Conservation (phyloP, 2,888 invertebrate species). For the Pseudococcus jackbeardsleyi region DNA sequence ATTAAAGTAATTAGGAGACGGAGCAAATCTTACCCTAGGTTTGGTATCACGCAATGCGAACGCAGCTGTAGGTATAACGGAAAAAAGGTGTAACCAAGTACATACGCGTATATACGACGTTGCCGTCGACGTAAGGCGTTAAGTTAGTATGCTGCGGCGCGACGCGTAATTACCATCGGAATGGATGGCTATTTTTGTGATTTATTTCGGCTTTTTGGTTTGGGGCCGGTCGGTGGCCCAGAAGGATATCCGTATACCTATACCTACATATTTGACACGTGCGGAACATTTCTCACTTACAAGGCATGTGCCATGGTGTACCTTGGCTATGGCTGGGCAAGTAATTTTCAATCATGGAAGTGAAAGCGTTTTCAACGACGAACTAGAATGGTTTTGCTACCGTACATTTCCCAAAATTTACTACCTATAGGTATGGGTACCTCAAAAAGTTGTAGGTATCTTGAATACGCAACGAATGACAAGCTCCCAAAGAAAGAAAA, state of each 20-base stretch:
- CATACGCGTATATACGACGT: too few relatives aligned
- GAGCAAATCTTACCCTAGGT: neutral
- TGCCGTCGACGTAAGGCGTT: neutral
- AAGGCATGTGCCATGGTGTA: neutral
- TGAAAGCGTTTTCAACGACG: too few relatives aligned
- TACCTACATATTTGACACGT: constrained; percentile 19
- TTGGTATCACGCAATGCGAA: neutral
- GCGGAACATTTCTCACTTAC: neutral
- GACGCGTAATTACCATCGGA: constrained; percentile 16
- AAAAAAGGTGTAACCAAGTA: neutral
- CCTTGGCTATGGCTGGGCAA: neutral
- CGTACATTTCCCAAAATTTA: too few relatives aligned
- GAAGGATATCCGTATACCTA: neutral
- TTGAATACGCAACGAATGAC: too few relatives aligned
- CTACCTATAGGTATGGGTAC: too few relatives aligned
- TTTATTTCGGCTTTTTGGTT: constrained; percentile 14
- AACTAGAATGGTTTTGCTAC: too few relatives aligned
- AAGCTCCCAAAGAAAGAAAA: too few relatives aligned
- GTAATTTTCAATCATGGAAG: neutral
- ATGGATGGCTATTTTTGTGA: constrained; percentile 17
- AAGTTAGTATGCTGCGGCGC: neutral
- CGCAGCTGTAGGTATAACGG: neutral
- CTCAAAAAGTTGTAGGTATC: too few relatives aligned
- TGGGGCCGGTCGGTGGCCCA: neutral
- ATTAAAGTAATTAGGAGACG: constrained; percentile 46